Percentiles rank a stretch among this genome's conserved stretches.
phyloP scores from a whole-genome alignment of 92 coral and sea anemone genomes.

The Zoanthus sociatus region DNA sequence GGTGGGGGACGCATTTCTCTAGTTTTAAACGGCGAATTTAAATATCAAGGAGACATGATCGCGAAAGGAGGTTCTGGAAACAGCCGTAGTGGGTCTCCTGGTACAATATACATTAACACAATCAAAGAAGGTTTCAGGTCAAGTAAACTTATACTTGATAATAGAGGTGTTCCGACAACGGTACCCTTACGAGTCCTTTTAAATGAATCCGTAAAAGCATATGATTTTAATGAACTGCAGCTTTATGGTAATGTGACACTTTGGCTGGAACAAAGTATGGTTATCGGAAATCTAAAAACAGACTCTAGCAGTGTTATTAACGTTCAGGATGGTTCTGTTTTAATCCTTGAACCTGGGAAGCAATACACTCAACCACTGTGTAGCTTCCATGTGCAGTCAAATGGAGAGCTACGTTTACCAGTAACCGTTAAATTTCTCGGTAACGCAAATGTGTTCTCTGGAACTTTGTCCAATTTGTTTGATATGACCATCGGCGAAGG shows the following conservation, averaged over 20 bases:
- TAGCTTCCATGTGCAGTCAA: constrained; percentile 62
- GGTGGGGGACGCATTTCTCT: constrained; percentile 68
- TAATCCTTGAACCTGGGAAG: constrained; percentile 51
- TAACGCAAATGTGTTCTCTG: constrained; percentile 59
- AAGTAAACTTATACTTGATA: constrained; percentile 57
- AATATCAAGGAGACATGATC: constrained; percentile 50
- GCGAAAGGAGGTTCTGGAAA: constrained; percentile 65
- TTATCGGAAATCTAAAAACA: constrained; percentile 53
- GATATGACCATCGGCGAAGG: constrained; percentile 71
- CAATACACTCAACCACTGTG: constrained; percentile 56
- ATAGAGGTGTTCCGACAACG: constrained; percentile 40
- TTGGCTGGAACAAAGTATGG: constrained; percentile 51
- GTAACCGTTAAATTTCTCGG: constrained; percentile 73
- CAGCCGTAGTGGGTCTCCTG: constrained; percentile 65
- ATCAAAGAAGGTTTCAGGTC: constrained; percentile 50
- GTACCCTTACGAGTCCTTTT: constrained; percentile 48
- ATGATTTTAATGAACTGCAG: constrained; percentile 48
- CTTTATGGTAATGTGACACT: constrained; percentile 58
- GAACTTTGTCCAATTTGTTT: constrained; percentile 71
- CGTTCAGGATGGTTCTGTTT: constrained; percentile 57
- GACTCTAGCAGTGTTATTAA: constrained; percentile 55
- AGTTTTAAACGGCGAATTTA: constrained; percentile 22
- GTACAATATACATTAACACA: constrained; percentile 65
- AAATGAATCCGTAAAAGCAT: constrained; percentile 54
- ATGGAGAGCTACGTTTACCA: constrained; percentile 74